These are phyloP conservation scores for Philopotamus ludificatus DNA, from an alignment of 1,140 invertebrate species.

Conservation along the genomic window DNA sequence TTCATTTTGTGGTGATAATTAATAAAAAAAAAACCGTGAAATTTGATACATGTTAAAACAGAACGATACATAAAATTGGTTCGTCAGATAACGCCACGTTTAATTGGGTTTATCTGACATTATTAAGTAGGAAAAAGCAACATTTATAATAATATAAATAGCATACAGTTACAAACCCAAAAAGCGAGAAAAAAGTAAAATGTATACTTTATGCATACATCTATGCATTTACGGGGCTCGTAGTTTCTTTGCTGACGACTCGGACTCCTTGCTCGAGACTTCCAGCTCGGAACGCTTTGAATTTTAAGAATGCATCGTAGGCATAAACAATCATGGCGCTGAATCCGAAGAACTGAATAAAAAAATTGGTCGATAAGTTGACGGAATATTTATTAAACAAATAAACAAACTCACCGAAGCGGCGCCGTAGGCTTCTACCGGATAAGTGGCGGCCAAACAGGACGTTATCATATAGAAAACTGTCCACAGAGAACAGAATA, in stretches of 20 bases:
- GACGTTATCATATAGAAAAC: constrained; percentile 71
- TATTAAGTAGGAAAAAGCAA: no score
- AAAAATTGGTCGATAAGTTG: no score
- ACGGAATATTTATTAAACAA: neutral
- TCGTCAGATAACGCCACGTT: no score
- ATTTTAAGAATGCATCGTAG: constrained; percentile 76
- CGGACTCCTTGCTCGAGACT: constrained; percentile 72
- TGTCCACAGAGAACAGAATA: constrained; percentile 70
- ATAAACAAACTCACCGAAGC: constrained; percentile 17
- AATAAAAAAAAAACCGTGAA: no score
- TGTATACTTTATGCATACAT: neutral
- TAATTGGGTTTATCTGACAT: no score
- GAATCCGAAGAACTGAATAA: constrained; percentile 78
- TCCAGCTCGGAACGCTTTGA: constrained; percentile 61
- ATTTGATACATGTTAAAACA: no score
- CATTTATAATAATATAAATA: no score
- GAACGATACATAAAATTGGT: no score
- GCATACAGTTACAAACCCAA: neutral
- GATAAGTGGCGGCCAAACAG: constrained; percentile 61
- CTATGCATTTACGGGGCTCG: constrained; percentile 50
- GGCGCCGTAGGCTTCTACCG: constrained; percentile 58
- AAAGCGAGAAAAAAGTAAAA: neutral
- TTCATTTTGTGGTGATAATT: no score
- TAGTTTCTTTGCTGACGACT: constrained; percentile 63
- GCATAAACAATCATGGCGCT: constrained; percentile 73